phyloP scores from a whole-genome alignment of 2,113 vertebrate genomes.

The Columbina picui region DNA sequence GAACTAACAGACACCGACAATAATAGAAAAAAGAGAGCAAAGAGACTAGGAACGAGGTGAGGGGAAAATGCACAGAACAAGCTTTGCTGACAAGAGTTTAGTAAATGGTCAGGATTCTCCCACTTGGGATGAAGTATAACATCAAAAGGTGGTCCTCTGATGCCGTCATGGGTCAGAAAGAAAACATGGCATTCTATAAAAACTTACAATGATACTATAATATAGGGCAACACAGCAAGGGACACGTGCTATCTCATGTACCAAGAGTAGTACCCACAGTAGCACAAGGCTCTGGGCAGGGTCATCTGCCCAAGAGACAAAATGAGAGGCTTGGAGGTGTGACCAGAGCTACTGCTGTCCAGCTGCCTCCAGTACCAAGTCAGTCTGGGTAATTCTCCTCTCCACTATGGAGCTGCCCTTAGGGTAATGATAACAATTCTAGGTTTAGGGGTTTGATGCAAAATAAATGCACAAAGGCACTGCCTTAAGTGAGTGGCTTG shows the following conservation, averaged over 20 bases:
- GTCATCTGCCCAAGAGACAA: not conserved
- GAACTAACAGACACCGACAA: not conserved
- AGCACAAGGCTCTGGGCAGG: fast-evolving
- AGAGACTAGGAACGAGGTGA: not conserved
- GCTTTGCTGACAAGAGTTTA: not conserved
- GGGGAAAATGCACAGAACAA: not conserved
- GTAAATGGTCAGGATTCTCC: not conserved
- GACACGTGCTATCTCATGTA: too few species aligned
- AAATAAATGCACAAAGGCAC: not conserved
- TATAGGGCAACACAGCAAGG: not conserved
- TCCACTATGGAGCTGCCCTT: not conserved
- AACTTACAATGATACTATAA: not conserved
- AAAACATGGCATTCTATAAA: not conserved
- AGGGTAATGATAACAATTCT: not conserved
- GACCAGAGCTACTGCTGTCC: not conserved
- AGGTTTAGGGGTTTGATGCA: not conserved
- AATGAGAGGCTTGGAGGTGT: not conserved
- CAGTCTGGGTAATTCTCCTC: not conserved
- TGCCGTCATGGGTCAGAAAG: not conserved
- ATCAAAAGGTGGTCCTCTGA: not conserved
- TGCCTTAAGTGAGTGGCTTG: not conserved
- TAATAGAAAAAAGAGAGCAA: not conserved
- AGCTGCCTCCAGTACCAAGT: not conserved
- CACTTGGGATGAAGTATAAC: not conserved
- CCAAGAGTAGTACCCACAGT: not conserved